phyloP scores from a whole-genome alignment of 2,888 invertebrate species.

The Itoplectis maculator region DNA sequence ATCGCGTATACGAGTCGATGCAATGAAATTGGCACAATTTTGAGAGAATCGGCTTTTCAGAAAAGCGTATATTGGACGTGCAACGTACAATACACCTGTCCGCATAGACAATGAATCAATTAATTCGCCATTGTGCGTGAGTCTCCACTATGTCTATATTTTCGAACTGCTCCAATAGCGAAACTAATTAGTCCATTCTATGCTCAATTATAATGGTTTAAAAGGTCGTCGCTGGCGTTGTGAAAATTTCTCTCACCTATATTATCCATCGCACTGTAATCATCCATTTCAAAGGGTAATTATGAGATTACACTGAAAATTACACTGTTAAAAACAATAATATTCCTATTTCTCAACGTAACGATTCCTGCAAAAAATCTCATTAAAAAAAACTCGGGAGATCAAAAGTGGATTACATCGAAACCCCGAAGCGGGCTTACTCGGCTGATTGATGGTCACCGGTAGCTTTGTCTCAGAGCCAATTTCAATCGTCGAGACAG shows the following conservation, averaged over 20 bases:
- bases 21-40: constrained; percentile 11
- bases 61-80: neutral
- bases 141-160: constrained; percentile 7
- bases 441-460: too few species aligned
- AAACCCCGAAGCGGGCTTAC: too few species aligned
- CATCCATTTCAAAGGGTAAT: neutral
- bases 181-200: constrained; percentile 29
- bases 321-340: neutral
- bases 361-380: neutral
- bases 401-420: too few species aligned
- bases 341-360: neutral
- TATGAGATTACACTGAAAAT: neutral
- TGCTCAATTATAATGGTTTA: constrained; percentile 1
- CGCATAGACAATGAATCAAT: constrained; percentile 25
- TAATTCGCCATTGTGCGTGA: constrained; percentile 18
- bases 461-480: too few species aligned
- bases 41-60: neutral
- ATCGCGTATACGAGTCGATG: neutral
- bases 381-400: too few species aligned
- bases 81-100: constrained; percentile 4
- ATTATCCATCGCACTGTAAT: constrained; percentile 9
- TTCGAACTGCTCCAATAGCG: constrained; percentile 10
- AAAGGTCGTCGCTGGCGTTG: constrained; percentile 18
- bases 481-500: too few species aligned
- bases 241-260: constrained; percentile 19